phyloP scores from a whole-genome alignment of 2,797 vertebrate genomes.

The Mastacembelus armatus region DNA sequence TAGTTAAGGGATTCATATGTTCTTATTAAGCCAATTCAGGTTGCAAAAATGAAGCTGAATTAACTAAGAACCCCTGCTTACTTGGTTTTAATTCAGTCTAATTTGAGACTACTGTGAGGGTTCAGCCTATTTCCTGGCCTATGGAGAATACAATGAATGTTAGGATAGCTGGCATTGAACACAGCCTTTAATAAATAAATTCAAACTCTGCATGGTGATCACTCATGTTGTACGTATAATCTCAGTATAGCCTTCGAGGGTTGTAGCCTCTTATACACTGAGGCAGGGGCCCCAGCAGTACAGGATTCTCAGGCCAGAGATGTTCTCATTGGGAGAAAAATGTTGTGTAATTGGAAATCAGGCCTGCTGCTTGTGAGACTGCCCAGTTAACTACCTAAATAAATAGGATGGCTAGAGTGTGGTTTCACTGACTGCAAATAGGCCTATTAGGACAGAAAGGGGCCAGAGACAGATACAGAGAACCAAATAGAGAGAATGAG shows the following conservation, averaged over 20 bases:
- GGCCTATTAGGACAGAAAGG: constrained; percentile 23
- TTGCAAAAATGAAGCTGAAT: constrained; percentile 52
- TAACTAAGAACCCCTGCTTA: constrained; percentile 30
- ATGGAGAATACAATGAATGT: constrained; percentile 17
- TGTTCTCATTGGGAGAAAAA: constrained; percentile 36
- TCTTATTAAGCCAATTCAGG: constrained; percentile 27
- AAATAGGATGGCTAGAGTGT: constrained; percentile 57
- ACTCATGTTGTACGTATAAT: constrained; percentile 35
- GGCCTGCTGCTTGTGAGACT: constrained; percentile 49
- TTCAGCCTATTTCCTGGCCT: too few species aligned
- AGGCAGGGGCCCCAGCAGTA: background rate
- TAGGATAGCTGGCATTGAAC: constrained; percentile 17
- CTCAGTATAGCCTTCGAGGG: background rate
- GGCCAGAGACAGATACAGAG: background rate
- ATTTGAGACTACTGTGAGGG: constrained; percentile 31
- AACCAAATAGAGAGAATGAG: constrained; percentile 11
- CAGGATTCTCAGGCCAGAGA: constrained; percentile 21
- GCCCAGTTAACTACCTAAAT: constrained; percentile 69
- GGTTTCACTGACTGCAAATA: constrained; percentile 58
- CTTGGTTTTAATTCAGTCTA: constrained; percentile 11
- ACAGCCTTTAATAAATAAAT: constrained; percentile 33
- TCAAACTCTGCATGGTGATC: constrained; percentile 19
- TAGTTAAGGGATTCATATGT: constrained; percentile 21
- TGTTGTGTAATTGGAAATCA: constrained; percentile 61
- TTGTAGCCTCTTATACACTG: constrained; percentile 18